Evolutionary conservation across 2,113 vertebrate species (phyloP).

Genomic region (Heliornis fulica): DNA sequence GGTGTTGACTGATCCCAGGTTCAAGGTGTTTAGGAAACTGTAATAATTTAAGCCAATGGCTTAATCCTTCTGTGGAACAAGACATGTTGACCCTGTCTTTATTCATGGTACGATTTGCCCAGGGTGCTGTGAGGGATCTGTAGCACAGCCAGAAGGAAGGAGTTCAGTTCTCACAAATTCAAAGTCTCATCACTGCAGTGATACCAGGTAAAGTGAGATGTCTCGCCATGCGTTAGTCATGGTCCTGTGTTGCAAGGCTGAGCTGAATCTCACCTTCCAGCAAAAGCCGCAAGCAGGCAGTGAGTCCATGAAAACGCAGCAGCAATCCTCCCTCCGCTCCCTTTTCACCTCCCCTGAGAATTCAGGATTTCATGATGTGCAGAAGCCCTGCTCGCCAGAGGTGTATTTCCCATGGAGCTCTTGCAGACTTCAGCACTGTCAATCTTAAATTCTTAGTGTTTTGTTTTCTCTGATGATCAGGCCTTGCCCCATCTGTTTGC

Average conservation of each 20-base stretch:
- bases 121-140: not conserved
- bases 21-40: not conserved
- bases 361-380: not conserved
- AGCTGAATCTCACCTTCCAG: not conserved
- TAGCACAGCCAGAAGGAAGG: not conserved
- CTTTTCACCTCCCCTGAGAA: not conserved
- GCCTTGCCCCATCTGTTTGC: not conserved
- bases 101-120: not conserved
- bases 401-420: not conserved
- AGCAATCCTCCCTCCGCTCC: not conserved
- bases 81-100: not conserved
- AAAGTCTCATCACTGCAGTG: not conserved
- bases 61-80: not conserved
- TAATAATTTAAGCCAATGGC: not conserved
- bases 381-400: not conserved
- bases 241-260: not conserved
- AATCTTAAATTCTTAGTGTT: not conserved
- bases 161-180: not conserved
- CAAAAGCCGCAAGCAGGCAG: not conserved
- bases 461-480: not conserved
- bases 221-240: not conserved
- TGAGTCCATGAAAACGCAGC: fast-evolving
- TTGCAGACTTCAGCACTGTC: not conserved
- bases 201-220: not conserved
- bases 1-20: not conserved